Evolutionary conservation across 2,888 invertebrate species (phyloP), one percentile per base, ranked within the genome.

Genomic region (Leptopilina syphax): DNA sequence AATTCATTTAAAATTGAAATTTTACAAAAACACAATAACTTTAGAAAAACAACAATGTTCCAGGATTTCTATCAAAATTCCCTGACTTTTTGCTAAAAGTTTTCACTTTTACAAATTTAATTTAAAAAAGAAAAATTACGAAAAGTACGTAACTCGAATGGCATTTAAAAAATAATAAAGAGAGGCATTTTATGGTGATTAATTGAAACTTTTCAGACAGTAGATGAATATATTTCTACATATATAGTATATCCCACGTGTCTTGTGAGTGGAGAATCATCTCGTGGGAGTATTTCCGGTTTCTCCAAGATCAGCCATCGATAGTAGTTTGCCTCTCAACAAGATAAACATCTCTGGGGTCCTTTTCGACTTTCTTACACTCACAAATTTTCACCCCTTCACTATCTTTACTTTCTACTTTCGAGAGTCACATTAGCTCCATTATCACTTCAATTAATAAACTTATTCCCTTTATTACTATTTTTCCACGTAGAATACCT

Each of bases 281-380:
- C 73, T 73, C 73, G 54, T 24, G 73, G 73, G 73, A 57, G 13
- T 57, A 73, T 73, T 73, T 73, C 54, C 54, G 73, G 73, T 34
- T 73, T 73, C 54, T 50, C 57, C 34, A n/a, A 73, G 57, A 73
- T 54, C 57, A 73, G 54, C 9, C 34, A 57, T 57, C 73, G 34
- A 73, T 73, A 73, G 57, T 73, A 27, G 50, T 34, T 34, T 57
- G 34, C 73, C 34, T 34, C 34, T 73, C 73, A 57, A n/a, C 13
- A 54, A 73, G 73, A 73, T 73, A 73, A 73, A 73, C 54, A 73
- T 73, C 73, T 73, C 73, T 27, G 0, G 57, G 73, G 73, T 54
- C 54, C 70, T 50, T 70, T 57, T 57, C 73, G 54, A 7, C n/a
- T 73, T 57, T 34, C 34, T 57, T 8, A 6, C 13, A 27, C 54